Percentiles rank a stretch among this genome's conserved stretches.
Evolutionary conservation across 2,888 invertebrate genomes (phyloP).

Genomic region (Pseudococcus jackbeardsleyi): DNA sequence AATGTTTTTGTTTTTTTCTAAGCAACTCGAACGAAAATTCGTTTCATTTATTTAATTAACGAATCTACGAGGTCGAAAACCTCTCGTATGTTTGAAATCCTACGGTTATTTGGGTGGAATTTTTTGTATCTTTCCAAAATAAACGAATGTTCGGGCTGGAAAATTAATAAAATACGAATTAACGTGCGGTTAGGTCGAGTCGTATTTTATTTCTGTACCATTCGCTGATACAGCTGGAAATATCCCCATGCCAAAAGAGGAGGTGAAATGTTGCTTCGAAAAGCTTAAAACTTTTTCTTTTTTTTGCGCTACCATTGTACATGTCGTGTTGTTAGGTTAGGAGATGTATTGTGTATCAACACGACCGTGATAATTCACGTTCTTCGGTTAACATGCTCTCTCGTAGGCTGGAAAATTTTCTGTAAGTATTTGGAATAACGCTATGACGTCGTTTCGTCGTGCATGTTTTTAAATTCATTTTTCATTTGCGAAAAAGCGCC

Average conservation of each 20-base stretch:
- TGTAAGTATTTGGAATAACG: neutral
- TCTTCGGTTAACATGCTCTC: neutral
- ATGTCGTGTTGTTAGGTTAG: neutral
- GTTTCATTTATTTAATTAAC: conserved; percentile 11
- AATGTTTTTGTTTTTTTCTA: neutral
- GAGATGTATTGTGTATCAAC: neutral
- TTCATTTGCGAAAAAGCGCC: neutral
- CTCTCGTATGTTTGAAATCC: neutral
- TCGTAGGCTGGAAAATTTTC: neutral
- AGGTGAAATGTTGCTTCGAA: neutral
- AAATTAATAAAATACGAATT: neutral
- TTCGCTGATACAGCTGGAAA: neutral
- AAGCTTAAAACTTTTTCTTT: conserved; percentile 7
- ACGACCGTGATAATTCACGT: conserved; percentile 9
- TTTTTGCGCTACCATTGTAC: neutral
- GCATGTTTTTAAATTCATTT: neutral
- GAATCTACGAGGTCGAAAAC: neutral
- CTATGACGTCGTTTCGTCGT: neutral
- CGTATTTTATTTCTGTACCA: neutral
- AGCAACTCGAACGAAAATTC: neutral
- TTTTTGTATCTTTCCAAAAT: neutral
- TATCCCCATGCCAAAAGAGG: neutral
- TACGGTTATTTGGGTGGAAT: neutral
- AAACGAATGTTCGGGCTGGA: neutral
- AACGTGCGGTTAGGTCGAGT: neutral